Evolutionary conservation across 2,888 invertebrate species (phyloP).

Genomic region (Suillia variegata): DNA sequence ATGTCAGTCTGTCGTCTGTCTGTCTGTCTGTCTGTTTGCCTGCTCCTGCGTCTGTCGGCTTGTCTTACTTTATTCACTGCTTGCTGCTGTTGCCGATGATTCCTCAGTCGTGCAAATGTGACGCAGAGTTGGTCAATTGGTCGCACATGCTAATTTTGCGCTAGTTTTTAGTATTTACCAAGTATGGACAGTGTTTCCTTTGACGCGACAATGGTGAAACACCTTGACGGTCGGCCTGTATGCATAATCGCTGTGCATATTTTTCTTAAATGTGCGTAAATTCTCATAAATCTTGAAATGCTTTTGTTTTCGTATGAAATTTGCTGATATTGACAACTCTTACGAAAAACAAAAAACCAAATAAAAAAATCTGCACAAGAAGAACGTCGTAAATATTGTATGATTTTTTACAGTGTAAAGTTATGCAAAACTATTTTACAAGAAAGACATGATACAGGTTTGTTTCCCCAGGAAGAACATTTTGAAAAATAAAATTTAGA

Average conservation of each 20-base stretch:
- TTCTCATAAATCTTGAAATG: constrained; percentile 29
- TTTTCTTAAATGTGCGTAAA: constrained; percentile 24
- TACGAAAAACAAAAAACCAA: too few species aligned
- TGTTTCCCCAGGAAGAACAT: too few species aligned
- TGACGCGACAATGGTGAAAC: neutral
- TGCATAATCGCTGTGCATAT: constrained; percentile 16
- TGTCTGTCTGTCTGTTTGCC: too few species aligned
- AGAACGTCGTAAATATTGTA: too few species aligned
- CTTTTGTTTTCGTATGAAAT: constrained; percentile 28
- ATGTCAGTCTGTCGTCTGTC: too few species aligned
- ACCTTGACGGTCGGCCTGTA: constrained; percentile 20
- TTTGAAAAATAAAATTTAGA: too few species aligned
- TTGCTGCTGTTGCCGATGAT: constrained; percentile 4
- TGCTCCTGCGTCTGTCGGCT: too few species aligned
- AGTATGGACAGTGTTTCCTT: neutral
- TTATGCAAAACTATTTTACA: too few species aligned
- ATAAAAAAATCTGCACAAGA: too few species aligned
- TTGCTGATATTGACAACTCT: neutral
- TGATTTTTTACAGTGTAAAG: too few species aligned
- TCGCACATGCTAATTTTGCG: constrained; percentile 54
- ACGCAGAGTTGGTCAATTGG: constrained; percentile 38
- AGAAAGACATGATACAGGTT: too few species aligned
- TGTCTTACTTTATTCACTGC: neutral
- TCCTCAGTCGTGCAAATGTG: too few species aligned
- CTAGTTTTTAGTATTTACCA: constrained; percentile 23